phyloP scores from a whole-genome alignment of 2,888 invertebrate genomes.

The Altica lythri region DNA sequence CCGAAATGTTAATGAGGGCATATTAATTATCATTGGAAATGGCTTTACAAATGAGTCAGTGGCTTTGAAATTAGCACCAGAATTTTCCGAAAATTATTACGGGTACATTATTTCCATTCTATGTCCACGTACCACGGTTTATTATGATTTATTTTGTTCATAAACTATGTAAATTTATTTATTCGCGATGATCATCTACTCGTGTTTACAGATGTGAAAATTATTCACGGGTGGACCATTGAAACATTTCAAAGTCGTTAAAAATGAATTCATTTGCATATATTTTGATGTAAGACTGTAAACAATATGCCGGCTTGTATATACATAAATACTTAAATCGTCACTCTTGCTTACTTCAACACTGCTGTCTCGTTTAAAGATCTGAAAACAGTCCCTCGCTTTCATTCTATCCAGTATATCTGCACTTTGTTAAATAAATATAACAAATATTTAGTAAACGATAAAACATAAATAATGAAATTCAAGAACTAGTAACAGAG shows the following conservation, averaged over 20 bases:
- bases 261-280: conserved; percentile 22
- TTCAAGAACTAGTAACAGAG: no score
- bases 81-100: conserved; percentile 37
- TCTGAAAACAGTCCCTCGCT: no score
- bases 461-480: no score
- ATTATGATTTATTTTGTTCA: conserved; percentile 36
- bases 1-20: conserved; percentile 30
- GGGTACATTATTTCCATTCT: conserved; percentile 32
- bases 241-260: conserved; percentile 17
- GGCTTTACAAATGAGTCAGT: conserved; percentile 33
- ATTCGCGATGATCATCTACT: conserved; percentile 26
- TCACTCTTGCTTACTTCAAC: no score
- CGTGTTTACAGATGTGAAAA: conserved; percentile 33
- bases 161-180: conserved; percentile 37
- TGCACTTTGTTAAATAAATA: no score
- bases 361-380: no score
- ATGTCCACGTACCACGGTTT: conserved; percentile 25
- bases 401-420: no score
- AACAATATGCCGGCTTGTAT: background rate
- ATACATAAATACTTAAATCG: no score
- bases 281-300: conserved; percentile 3
- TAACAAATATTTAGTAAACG: no score
- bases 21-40: conserved; percentile 31
- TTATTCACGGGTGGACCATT: conserved; percentile 24
- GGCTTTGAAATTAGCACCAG: conserved; percentile 32